These are phyloP conservation scores for Alfaro cultratus DNA, from an alignment of 2,797 vertebrate species.

Conservation along the genomic window DNA sequence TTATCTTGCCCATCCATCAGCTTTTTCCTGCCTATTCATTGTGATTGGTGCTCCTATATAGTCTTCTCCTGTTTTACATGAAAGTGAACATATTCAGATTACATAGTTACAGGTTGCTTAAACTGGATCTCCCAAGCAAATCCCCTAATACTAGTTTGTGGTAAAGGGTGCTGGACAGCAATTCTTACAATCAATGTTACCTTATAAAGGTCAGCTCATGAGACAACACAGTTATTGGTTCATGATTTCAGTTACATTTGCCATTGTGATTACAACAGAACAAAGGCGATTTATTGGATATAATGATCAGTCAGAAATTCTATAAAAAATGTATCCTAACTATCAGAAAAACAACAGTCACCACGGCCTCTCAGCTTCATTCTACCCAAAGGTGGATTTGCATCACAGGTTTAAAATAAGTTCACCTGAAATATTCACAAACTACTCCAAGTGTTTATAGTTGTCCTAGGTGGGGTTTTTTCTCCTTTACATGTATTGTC, in stretches of 20 bases:
- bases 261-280: neutral
- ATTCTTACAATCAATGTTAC: neutral
- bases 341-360: neutral
- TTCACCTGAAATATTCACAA: constrained; percentile 39
- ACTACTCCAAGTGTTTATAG: constrained; percentile 42
- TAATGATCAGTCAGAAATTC: neutral
- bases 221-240: neutral
- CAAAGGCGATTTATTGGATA: neutral
- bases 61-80: neutral
- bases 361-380: constrained; percentile 7
- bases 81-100: neutral
- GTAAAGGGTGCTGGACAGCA: neutral
- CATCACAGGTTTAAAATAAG: constrained; percentile 36
- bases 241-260: neutral
- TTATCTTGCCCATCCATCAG: neutral
- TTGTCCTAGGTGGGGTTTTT: neutral
- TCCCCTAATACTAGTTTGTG: neutral
- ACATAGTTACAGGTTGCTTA: neutral
- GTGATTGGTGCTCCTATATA: neutral
- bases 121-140: too few species aligned
- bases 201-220: neutral
- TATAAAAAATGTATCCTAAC: neutral
- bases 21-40: constrained; percentile 2
- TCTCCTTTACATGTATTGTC: neutral
- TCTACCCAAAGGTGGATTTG: constrained; percentile 57